A percentile compares a stretch with the other conserved stretches of the same genome.
phyloP scores from a whole-genome alignment of 1,140 invertebrate species.

The Drosophila truncata region DNA sequence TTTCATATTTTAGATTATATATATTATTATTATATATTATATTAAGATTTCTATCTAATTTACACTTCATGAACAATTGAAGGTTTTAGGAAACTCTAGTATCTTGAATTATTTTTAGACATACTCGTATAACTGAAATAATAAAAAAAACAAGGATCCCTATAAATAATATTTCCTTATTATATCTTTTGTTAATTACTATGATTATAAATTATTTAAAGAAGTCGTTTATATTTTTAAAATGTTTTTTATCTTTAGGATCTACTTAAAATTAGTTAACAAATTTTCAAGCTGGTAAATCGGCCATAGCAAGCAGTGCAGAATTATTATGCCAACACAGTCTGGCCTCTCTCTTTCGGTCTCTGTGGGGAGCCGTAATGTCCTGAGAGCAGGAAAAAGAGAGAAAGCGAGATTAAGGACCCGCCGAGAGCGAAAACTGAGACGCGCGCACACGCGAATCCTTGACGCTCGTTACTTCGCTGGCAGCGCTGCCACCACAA shows the following conservation, averaged over 20 bases:
- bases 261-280: too few relatives aligned
- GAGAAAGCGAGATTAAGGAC: neutral
- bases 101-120: too few relatives aligned
- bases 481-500: slow-evolving; percentile 19
- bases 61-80: too few relatives aligned
- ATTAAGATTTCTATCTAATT: too few relatives aligned
- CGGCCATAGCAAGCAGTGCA: slow-evolving; percentile 30
- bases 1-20: too few relatives aligned
- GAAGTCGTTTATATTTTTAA: neutral
- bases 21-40: too few relatives aligned
- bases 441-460: slow-evolving; percentile 61
- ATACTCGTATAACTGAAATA: too few relatives aligned
- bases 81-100: too few relatives aligned
- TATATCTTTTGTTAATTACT: too few relatives aligned
- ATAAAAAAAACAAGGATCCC: too few relatives aligned
- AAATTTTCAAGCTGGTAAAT: neutral
- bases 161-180: too few relatives aligned
- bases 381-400: neutral
- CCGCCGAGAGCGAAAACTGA: neutral
- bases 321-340: slow-evolving; percentile 36
- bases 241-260: neutral
- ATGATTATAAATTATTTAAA: neutral
- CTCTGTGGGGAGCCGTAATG: neutral
- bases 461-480: slow-evolving; percentile 33
- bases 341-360: neutral